Evolutionary conservation across 2,797 vertebrate genomes (phyloP).

Genomic region (Alcedo quadribrachys): DNA sequence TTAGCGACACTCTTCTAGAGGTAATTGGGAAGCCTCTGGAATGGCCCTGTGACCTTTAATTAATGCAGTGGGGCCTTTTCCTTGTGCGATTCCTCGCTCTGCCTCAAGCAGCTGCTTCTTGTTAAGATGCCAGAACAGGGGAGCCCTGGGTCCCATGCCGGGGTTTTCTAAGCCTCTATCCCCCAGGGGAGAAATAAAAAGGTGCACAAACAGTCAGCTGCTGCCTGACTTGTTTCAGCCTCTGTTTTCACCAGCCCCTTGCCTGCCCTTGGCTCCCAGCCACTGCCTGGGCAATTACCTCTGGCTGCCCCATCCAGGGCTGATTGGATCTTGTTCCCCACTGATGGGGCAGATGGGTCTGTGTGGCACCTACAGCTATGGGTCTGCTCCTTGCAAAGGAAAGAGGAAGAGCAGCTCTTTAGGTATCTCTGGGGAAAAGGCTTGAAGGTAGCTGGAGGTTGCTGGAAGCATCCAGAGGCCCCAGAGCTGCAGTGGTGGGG

Average conservation of each 20-base stretch:
- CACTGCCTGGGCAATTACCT: slow-evolving; percentile 70
- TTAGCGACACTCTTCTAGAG: slow-evolving; percentile 64
- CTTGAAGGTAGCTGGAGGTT: slow-evolving; percentile 20
- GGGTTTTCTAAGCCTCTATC: slow-evolving; percentile 47
- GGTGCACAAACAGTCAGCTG: slow-evolving; percentile 56
- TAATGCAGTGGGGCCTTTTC: slow-evolving; percentile 60
- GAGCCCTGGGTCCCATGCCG: slow-evolving; percentile 48
- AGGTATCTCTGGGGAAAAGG: not conserved
- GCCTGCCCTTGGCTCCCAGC: not conserved
- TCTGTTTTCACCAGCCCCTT: slow-evolving; percentile 1
- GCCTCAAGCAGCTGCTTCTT: slow-evolving; percentile 62
- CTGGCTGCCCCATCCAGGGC: slow-evolving; percentile 63
- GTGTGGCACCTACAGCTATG: not conserved
- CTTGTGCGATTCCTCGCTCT: not conserved
- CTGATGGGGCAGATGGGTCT: not conserved
- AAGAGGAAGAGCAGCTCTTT: slow-evolving; percentile 35
- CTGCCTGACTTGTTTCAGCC: slow-evolving; percentile 49
- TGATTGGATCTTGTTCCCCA: slow-evolving; percentile 45
- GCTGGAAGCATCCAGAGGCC: not conserved
- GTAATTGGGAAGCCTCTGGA: slow-evolving; percentile 73
- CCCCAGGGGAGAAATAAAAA: slow-evolving; percentile 49
- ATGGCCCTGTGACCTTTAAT: slow-evolving; percentile 68
- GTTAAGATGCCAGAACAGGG: slow-evolving; percentile 66
- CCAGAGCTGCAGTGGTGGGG: not conserved
- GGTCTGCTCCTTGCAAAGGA: not conserved